These are phyloP conservation scores for Stylophora pistillata DNA, from an alignment of 64 coral and sea anemone species.

Conservation along the genomic window DNA sequence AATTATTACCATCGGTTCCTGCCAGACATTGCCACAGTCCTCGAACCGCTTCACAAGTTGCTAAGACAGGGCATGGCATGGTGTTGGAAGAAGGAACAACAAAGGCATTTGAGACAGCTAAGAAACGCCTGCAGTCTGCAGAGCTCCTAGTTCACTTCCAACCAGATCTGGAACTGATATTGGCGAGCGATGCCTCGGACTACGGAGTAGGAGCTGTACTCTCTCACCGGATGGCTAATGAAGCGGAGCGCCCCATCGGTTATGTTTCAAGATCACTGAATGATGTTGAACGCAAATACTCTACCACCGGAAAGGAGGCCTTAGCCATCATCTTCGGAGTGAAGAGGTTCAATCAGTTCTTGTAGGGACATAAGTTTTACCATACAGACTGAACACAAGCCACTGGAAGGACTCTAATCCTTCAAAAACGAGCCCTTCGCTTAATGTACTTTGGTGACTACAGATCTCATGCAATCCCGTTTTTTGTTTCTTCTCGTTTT, in stretches of 20 bases:
- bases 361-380: background rate
- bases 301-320: too few relatives aligned
- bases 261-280: too few relatives aligned
- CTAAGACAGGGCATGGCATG: background rate
- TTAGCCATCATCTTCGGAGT: conserved; percentile 23
- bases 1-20: too few relatives aligned
- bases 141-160: too few relatives aligned
- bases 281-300: too few relatives aligned
- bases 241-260: too few relatives aligned
- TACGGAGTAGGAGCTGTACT: conserved; percentile 5
- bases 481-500: too few relatives aligned
- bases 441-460: too few relatives aligned
- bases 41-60: background rate
- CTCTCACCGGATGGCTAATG: conserved; percentile 19
- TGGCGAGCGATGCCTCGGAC: conserved; percentile 23
- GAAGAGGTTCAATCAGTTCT: conserved; percentile 15
- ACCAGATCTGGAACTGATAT: background rate
- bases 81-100: conserved; percentile 3
- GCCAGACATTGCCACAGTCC: background rate
- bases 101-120: background rate
- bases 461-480: too few relatives aligned
- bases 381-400: background rate
- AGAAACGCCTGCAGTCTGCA: conserved; percentile 29
- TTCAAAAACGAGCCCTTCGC: too few relatives aligned
- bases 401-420: too few relatives aligned